Evolutionary conservation across 2,797 vertebrate genomes (phyloP), one percentile per base, ranked within the genome.

Genomic region (Crypturellus tataupa): DNA sequence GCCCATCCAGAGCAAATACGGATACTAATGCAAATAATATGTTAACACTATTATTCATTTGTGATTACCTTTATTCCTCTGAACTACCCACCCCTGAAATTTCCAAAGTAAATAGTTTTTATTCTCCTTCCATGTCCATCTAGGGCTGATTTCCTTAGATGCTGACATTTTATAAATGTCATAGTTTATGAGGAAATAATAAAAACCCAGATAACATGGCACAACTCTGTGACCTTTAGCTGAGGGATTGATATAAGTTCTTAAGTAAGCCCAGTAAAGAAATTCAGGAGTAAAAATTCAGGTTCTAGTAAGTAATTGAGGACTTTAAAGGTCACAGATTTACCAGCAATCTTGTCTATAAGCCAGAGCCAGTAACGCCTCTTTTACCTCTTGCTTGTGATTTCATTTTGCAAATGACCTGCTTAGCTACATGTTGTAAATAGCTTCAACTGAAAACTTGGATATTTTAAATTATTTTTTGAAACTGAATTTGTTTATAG

Each of bases 121-220:
- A 67, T 67, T 84, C 81, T 89, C 81, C 47, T 31, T 93, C 73
- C 40, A 9, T 81, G 70, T 82, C 93, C 80, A 77, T 81, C 51
- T 4, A 88, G 88, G 71, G 53, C 70, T 56, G 69, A 91, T 94
- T 95, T 96, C 90, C 88, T 90, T 81, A 92, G 91, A 73, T 81
- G 69, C 89, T 97, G 97, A 97, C 97, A 97, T 97, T 98, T 98
- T 84, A 82, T 90, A 97, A 97, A 97, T 97, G 97, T 97, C 96
- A 97, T 96, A 96, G 96, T 97, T 97, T 97, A 96, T 69, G 69
- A 96, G 84, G 84, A 97, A 97, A 97, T 97, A 97, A 97, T 96
- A 96, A 97, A 97, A 97, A 78, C 80, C 42, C 76, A 69, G 92
- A 94, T 94, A 97, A 96, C 94, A 96, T 51, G 89, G 88, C 79